Evolutionary conservation across 53 echinoderm and acorn worm genomes (phyloP), one percentile per base, ranked within the genome.

Genomic region (Mesocentrotus franciscanus): DNA sequence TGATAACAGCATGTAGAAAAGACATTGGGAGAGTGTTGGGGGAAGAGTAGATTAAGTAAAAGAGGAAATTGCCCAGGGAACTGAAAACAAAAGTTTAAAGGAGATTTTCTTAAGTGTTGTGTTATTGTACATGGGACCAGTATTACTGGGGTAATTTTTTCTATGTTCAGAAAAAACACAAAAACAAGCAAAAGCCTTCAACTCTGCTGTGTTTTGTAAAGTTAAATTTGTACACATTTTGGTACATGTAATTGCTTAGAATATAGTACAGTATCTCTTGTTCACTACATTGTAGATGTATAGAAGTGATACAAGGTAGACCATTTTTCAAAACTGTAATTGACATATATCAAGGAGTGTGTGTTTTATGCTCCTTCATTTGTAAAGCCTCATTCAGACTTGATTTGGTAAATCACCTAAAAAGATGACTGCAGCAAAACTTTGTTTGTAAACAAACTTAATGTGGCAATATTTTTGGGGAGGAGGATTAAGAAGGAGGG

Each of bases 161-260:
- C 33, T 92, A 66, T 39, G 14, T 42, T 92, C 60, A 24, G 32
- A 90, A 61, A 70, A 92, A 91, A 91, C 68, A 91, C 68, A 91
- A 91, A 34, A 91, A 83, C 26, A 70, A 90, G 68, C 62, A 64
- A 93, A 93, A 75, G 93, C 93, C 93, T 93, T 93, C 93, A 93
- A 75, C 93, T 93, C 93, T 93, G 93, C 93, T 74, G 33, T 93
- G 93, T 93, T 93, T 93, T 93, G 93, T 93, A 93, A 76, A 55
- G 64, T 70, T 66, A 22, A 66, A 42, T 56, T 68, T 93, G 78
- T 93, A 76, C 76, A 93, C 57, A 74, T 93, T 76, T 75, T 74
- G 74, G 81, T 81, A 78, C 32, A 39, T 81, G 81, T 39, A 39
- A 81, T 81, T 81, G 42, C 17, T 8, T 39, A 81, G 18, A 81